Evolutionary conservation across 1,140 invertebrate species (phyloP).

Genomic region (Sminthurinus signatus): DNA sequence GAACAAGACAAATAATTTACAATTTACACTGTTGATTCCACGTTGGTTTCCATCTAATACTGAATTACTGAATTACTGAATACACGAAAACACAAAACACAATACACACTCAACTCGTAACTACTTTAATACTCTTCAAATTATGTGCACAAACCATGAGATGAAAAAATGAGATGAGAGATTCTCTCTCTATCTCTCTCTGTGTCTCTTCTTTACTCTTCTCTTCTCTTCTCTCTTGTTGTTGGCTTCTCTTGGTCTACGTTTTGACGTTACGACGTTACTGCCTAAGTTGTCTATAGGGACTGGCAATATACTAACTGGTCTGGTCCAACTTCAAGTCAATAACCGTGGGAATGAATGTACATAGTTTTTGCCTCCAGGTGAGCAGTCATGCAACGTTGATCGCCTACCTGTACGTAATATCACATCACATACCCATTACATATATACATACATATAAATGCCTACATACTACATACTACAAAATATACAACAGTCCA

Average conservation of each 20-base stretch:
- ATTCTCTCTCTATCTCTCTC: neutral
- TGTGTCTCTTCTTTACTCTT: neutral
- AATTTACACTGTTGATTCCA: neutral
- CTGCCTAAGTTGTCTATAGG: slow-evolving; percentile 29
- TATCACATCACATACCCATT: too few species aligned
- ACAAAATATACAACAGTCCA: neutral
- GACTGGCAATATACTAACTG: too few species aligned
- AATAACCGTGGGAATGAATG: slow-evolving; percentile 43
- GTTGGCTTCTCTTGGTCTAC: too few species aligned
- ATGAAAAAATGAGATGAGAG: neutral
- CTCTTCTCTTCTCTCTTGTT: too few species aligned
- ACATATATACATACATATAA: neutral
- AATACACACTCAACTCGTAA: neutral
- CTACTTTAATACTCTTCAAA: neutral
- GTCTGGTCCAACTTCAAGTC: too few species aligned
- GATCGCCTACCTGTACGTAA: slow-evolving; percentile 20
- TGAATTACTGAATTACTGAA: too few species aligned
- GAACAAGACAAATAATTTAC: neutral
- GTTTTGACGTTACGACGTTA: too few species aligned
- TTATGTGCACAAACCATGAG: neutral
- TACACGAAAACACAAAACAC: too few species aligned
- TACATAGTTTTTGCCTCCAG: slow-evolving; percentile 28
- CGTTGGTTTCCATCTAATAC: too few species aligned
- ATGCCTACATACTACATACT: neutral
- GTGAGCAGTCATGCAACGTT: slow-evolving; percentile 31